A percentile compares a stretch with the other conserved stretches of the same genome.
phyloP scores from a whole-genome alignment of 2,113 vertebrate genomes.

The Myrmophylax atrothorax region DNA sequence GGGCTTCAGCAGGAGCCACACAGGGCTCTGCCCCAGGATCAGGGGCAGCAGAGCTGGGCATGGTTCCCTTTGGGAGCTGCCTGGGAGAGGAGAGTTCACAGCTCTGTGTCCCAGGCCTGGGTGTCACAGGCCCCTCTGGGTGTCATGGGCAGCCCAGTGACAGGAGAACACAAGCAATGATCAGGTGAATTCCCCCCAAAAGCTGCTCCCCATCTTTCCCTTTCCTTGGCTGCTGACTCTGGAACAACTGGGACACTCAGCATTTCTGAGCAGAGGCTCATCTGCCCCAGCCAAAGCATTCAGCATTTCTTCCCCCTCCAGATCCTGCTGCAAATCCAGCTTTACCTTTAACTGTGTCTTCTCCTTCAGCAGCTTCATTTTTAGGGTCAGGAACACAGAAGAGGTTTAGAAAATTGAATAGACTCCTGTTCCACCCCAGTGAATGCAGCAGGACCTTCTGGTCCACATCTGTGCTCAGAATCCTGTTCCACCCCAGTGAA shows the following conservation, averaged over 20 bases:
- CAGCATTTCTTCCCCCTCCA: not conserved
- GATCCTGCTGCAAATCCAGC: not conserved
- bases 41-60: not conserved
- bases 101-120: not conserved
- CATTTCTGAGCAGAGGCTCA: not conserved
- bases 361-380: not conserved
- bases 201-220: not conserved
- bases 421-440: not conserved
- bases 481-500: not conserved
- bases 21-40: not conserved
- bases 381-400: not conserved
- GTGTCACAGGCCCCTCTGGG: not conserved
- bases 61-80: not conserved
- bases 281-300: not conserved
- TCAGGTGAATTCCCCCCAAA: not conserved
- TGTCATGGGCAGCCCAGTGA: not conserved
- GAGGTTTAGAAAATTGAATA: not conserved
- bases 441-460: not conserved
- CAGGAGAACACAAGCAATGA: not conserved
- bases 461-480: not conserved
- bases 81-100: not conserved
- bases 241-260: not conserved
- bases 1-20: not conserved
- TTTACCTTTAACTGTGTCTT: not conserved
- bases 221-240: no score